A percentile compares a stretch with the other conserved stretches of the same genome.
Conservation (phyloP, 2,113 vertebrate species). For the Thermophis baileyi region DNA sequence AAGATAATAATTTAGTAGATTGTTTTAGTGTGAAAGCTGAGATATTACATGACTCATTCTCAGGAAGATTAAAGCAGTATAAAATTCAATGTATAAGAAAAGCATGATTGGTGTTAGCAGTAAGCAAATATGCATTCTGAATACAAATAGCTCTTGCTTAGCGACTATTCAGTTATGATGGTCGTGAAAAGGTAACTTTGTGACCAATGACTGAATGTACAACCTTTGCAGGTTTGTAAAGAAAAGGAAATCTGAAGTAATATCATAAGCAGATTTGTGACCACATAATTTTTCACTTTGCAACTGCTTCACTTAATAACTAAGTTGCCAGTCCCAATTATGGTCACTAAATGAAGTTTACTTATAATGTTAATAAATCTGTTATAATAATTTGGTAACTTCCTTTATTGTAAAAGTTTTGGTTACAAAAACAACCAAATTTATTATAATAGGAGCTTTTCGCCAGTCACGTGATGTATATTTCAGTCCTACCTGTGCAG, state of each 20-base stretch:
- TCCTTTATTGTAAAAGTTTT: neutral
- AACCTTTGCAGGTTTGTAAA: neutral
- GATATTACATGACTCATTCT: neutral
- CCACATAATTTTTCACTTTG: neutral
- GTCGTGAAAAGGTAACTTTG: neutral
- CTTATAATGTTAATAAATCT: neutral
- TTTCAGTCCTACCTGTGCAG: neutral
- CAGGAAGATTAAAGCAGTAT: neutral
- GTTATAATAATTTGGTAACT: neutral
- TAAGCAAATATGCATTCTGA: neutral
- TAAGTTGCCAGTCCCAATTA: neutral
- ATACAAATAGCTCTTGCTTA: neutral
- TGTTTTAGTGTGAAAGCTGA: neutral
- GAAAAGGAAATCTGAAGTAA: neutral
- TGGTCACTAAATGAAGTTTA: neutral
- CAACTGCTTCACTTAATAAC: neutral
- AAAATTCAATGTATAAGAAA: neutral
- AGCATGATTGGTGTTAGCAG: neutral
- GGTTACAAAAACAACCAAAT: neutral
- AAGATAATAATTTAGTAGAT: neutral
- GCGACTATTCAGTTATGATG: neutral
- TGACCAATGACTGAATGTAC: neutral
- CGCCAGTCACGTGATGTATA: neutral
- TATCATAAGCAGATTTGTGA: neutral
- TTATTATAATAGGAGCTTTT: neutral